Base-by-base conservation (phyloP, 2,888 invertebrate species). In the Nemotelus pantherinus region DNA sequence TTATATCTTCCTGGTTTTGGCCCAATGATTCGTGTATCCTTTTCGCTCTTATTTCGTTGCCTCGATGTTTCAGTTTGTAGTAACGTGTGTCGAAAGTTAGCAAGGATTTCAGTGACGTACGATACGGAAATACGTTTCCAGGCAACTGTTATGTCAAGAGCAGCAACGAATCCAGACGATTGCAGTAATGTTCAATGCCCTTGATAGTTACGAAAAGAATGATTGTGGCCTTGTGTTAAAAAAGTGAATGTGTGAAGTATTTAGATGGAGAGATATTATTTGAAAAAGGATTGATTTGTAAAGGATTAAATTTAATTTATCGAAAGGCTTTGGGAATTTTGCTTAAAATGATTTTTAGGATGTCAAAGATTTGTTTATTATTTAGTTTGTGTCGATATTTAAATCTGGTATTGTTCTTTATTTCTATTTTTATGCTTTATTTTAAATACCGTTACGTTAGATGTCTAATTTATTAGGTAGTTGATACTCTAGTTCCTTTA, bases 111-210 rank as follows among this genome's bases (percentile, higher is more conserved):
- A 60, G 57, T 47, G 60, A 63, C 55, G 53, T 68, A 44, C 7
- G n/a, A 47, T n/a, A 74, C 39, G 57, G 74, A 25, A 44, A 60
- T 39, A 41, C 39, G 25, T 41, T n/a, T 3, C 63, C 5, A 63
- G 5, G 41, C 25, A 60, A 72, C 39, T 43, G 25, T 25, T 25
- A 25, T 25, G 25, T 25, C 25, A 25, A 25, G 25, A 25, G 25
- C 25, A n/a, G 43, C 41, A 9, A 70, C 43, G 70, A 55, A 53
- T 70, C 55, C 74, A 74, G 60, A 74, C 63, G 58, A 60, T 74
- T 60, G 63, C 74, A 60, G 60, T 74, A 60, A 63, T 60, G 74
- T 74, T 60, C 74, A 60, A 74, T 74, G 74, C 74, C 74, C 74
- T 74, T 74, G 74, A 74, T 74, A 74, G 39, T 53, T 10, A 5